Base-by-base conservation (phyloP, 2,888 invertebrate genomes). In the Lithophane socia region DNA sequence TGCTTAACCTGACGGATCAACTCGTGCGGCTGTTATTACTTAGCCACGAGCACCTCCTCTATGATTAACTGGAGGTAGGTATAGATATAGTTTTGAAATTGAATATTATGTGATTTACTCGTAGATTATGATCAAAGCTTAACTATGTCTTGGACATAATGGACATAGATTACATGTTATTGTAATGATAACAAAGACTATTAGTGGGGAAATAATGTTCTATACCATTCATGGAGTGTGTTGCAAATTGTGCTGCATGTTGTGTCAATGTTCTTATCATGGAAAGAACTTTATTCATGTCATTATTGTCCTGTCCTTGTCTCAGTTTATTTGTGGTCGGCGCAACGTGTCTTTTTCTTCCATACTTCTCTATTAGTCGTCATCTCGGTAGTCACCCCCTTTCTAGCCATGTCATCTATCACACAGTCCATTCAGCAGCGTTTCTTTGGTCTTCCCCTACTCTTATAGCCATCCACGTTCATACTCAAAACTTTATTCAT, bases 141-240 rank as follows among this genome's bases (percentile, higher is more conserved):
- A 70, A 61, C 21, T 69, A 70, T 18, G 56, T 8, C 2, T 73
- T 68, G 21, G n/a, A 42, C 4, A 13, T 47, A 77, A 66, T 60
- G 12, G 52, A n/a, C 21, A 24, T 29, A 82, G 67, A 82, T 73
- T 73, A 73, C 29, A 73, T 67, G 42, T 60, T 63, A 71, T 60
- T 73, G 44, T 69, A 58, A 29, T 60, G 16, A 67, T 67, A 73
- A 42, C 66, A 7, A 9, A 67, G 0, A 52, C 64, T 60, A 42
- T 42, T 47, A 16, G 12, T 54, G 24, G 47, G 24, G 0, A 12
- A 69, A 80, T 73, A 42, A 65, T 63, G 18, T 66, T 54, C 37
- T 63, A 29, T 44, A 29, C 1, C 8, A 66, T 60, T 12, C 42
- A 49, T 66, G 24, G 47, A 47, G 24, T 49, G 9, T 37, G 16